Evolutionary conservation across 2,113 vertebrate species (phyloP), one percentile per base, ranked within the genome.

Genomic region (Myrmecophaga tridactyla): DNA sequence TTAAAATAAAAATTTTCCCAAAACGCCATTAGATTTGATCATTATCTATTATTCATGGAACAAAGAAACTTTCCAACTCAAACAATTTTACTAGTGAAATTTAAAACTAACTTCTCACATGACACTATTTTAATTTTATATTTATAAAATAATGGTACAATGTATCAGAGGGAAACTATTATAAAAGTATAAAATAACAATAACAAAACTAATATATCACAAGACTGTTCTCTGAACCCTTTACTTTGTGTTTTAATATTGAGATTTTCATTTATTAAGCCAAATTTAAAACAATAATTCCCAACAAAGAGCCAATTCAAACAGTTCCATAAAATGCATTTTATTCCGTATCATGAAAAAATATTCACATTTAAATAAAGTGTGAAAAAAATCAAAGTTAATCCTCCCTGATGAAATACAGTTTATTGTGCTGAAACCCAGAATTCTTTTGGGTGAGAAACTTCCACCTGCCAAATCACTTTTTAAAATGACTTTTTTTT

Each of bases 311-410:
- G 85, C 48, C 96, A 86, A 83, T 78, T 85, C 73, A 95, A 39
- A 4, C 27, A 94, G 76, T 96, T 98, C 97, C 98, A 98, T 98
- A 98, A 98, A 98, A 98, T 98, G 98, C 97, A 98, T 98, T 98
- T 98, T 98, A 98, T 98, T 98, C 96, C 95, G 86, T 98, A 97
- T 98, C 98, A 98, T 98, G 98, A 98, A 98, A 98, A 98, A 98
- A 98, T 98, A 98, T 97, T 98, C 98, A 98, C 98, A 98, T 98
- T 98, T 98, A 98, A 98, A 98, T 98, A 98, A 98, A 98, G 89
- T 97, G 98, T 98, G 97, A 94, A 98, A 97, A 94, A 98, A 98
- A 94, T 73, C 90, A 93, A 97, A 96, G 36, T 97, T 97, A 97
- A 97, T 98, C 97, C 98, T 98, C 98, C 98, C 98, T 98, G 98